Evolutionary conservation across 2,888 invertebrate genomes (phyloP).

Genomic region (Oscheius sp.): DNA sequence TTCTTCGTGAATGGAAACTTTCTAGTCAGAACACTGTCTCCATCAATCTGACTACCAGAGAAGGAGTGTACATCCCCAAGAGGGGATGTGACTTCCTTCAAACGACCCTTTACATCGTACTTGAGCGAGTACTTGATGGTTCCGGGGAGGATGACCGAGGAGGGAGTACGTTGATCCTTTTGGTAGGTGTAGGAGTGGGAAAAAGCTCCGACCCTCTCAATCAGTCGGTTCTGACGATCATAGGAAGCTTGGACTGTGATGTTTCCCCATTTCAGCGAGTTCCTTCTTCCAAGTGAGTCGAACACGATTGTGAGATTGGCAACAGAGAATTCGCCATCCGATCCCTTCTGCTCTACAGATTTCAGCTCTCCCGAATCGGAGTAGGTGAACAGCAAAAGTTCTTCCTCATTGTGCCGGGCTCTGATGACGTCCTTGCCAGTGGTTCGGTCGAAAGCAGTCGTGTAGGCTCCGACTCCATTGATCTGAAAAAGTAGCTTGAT

Average conservation of each 20-base stretch:
- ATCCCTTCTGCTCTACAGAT: conserved; percentile 30
- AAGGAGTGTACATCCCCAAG: conserved; percentile 45
- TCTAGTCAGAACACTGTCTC: conserved; percentile 40
- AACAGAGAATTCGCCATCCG: conserved; percentile 32
- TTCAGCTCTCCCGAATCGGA: conserved; percentile 41
- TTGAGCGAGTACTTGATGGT: conserved; percentile 20
- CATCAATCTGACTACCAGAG: conserved; percentile 42
- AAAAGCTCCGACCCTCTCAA: conserved; percentile 43
- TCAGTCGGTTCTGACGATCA: conserved; percentile 46
- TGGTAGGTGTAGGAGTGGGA: conserved; percentile 42
- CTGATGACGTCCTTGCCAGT: conserved; percentile 31
- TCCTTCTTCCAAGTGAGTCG: conserved; percentile 42
- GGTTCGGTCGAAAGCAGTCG: conserved; percentile 47
- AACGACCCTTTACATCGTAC: conserved; percentile 48
- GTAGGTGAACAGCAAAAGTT: conserved; percentile 47
- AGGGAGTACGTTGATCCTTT: conserved; percentile 40
- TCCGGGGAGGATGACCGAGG: conserved; percentile 29
- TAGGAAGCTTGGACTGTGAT: conserved; percentile 39
- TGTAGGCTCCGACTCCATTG: conserved; percentile 56
- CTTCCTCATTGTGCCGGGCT: conserved; percentile 42
- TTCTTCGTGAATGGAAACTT: conserved; percentile 37
- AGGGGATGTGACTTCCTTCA: conserved; percentile 43
- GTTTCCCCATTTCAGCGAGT: conserved; percentile 47
- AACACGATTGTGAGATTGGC: conserved; percentile 44
- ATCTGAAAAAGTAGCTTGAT: conserved; percentile 43